These are phyloP conservation scores for Ypsolopha sequella DNA, from an alignment of 2,888 invertebrate genomes.

Conservation along the genomic window DNA sequence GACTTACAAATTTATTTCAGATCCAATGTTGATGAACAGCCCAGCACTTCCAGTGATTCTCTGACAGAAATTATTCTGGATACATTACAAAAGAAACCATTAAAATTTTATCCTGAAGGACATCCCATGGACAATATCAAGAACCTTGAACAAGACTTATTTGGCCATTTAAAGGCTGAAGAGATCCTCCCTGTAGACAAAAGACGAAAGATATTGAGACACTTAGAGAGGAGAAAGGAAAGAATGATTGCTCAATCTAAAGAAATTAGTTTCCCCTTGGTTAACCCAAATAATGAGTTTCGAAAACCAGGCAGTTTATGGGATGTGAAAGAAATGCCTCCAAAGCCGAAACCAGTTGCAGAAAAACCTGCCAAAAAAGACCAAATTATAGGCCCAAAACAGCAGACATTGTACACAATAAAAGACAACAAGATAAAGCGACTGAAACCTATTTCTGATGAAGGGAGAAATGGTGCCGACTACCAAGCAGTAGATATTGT, in stretches of 20 bases:
- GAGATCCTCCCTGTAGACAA: constrained; percentile 47
- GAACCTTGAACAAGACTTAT: constrained; percentile 56
- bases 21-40: constrained; percentile 10
- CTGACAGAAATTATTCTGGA: constrained; percentile 21
- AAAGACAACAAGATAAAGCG: constrained; percentile 61
- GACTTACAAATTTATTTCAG: not conserved
- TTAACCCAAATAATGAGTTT: constrained; percentile 13
- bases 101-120: constrained; percentile 40
- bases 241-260: constrained; percentile 29
- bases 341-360: constrained; percentile 13
- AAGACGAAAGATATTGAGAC: constrained; percentile 54
- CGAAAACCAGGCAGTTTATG: constrained; percentile 40
- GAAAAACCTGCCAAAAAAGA: constrained; percentile 15
- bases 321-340: constrained; percentile 47
- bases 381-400: constrained; percentile 34
- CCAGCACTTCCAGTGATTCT: constrained; percentile 21
- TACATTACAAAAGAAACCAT: constrained; percentile 20
- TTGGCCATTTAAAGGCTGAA: constrained; percentile 49
- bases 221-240: constrained; percentile 53
- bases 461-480: constrained; percentile 19
- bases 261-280: constrained; percentile 12
- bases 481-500: constrained; percentile 45
- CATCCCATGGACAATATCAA: constrained; percentile 68
- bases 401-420: constrained; percentile 59
- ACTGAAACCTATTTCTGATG: constrained; percentile 28